Conservation (phyloP, 1,140 invertebrate species). For the Idris sp. region DNA sequence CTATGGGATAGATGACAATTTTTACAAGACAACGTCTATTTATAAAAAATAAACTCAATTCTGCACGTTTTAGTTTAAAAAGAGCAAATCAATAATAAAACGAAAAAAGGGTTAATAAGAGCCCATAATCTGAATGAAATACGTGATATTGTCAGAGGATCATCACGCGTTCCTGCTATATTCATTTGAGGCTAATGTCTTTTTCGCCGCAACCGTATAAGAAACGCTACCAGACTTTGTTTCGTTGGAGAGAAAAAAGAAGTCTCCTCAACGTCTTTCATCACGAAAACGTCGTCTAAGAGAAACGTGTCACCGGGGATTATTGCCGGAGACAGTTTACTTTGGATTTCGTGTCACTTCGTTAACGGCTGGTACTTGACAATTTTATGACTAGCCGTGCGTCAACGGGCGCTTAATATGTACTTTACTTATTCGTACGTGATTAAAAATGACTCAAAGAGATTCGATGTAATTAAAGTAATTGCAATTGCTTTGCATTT, state of each 20-base stretch:
- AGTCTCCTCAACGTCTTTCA: slow-evolving; percentile 52
- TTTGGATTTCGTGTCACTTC: slow-evolving; percentile 63
- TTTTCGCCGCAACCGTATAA: slow-evolving; percentile 26
- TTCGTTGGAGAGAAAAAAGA: slow-evolving; percentile 39
- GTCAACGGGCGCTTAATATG: slow-evolving; percentile 56
- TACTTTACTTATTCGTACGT: slow-evolving; percentile 49
- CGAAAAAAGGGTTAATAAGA: no score
- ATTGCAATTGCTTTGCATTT: slow-evolving; percentile 23
- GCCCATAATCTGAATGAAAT: no score
- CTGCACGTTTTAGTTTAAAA: no score
- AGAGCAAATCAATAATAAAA: no score
- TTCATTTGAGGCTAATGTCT: slow-evolving; percentile 49
- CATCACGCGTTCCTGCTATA: no score
- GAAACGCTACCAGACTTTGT: slow-evolving; percentile 43
- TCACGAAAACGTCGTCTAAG: slow-evolving; percentile 58
- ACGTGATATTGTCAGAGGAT: slow-evolving; percentile 12
- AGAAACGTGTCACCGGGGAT: slow-evolving; percentile 59
- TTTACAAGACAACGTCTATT: no score
- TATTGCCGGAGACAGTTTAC: slow-evolving; percentile 60
- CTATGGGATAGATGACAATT: no score
- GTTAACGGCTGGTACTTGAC: slow-evolving; percentile 58
- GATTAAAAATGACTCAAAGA: slow-evolving; percentile 53
- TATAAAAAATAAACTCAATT: no score
- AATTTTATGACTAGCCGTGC: slow-evolving; percentile 59
- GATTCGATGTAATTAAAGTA: slow-evolving; percentile 42